Conservation (phyloP, 2,113 vertebrate genomes). For the Leptocoma aspasia region DNA sequence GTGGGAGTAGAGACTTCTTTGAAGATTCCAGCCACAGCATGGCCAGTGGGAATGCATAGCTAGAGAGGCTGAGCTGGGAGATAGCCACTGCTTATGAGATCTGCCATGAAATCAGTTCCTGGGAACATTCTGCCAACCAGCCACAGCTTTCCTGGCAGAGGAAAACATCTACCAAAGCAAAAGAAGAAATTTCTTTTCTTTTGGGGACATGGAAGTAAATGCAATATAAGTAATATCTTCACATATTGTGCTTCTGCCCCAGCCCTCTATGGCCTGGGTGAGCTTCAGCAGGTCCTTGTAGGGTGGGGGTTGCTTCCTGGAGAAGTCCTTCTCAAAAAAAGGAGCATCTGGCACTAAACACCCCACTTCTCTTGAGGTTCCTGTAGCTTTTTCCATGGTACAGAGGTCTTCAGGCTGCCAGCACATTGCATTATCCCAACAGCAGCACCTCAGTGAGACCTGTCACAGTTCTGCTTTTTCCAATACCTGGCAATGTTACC, state of each 20-base stretch:
- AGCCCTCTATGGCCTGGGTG: not conserved
- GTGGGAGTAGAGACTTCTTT: constrained; percentile 50
- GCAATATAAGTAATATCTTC: not conserved
- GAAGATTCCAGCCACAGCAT: not conserved
- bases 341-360: not conserved
- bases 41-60: not conserved
- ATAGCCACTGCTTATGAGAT: constrained; percentile 22
- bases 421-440: fast-evolving
- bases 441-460: not conserved
- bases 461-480: not conserved
- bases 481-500: not conserved
- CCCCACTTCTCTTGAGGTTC: not conserved
- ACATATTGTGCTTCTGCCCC: not conserved
- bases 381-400: not conserved
- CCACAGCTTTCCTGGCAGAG: not conserved
- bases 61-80: not conserved
- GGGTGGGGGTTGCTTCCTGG: not conserved
- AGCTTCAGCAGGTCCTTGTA: not conserved
- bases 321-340: not conserved
- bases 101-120: constrained; percentile 52
- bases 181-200: not conserved
- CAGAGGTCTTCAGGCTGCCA: not conserved
- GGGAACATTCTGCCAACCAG: constrained; percentile 38
- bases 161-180: constrained; percentile 39
- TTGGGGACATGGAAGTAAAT: not conserved